These are phyloP conservation scores for Stichopus horrens DNA, from an alignment of 53 echinoderm and acorn worm genomes.

Conservation along the genomic window DNA sequence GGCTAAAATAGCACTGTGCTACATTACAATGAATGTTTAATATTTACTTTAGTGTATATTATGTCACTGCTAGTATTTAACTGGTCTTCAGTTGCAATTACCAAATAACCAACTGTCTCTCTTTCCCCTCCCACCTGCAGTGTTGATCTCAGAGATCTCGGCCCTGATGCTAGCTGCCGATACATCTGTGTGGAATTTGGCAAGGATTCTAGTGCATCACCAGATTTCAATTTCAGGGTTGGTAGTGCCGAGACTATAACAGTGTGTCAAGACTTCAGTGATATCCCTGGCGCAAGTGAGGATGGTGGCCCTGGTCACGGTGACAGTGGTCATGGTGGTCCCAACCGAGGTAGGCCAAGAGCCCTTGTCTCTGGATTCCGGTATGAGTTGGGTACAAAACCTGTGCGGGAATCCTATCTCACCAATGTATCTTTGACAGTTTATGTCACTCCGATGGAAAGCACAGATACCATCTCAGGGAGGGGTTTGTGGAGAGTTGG, in stretches of 20 bases:
- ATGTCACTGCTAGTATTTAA: too few relatives aligned
- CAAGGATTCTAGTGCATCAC: conserved; percentile 48
- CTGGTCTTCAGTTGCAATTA: too few relatives aligned
- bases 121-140: not conserved
- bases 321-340: not conserved
- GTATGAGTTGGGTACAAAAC: conserved; percentile 1
- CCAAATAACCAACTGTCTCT: too few relatives aligned
- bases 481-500: conserved; percentile 59
- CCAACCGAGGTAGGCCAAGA: not conserved
- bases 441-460: not conserved
- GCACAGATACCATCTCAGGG: conserved; percentile 50
- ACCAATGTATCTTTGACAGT: not conserved
- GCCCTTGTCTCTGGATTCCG: conserved; percentile 17
- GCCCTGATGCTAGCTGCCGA: conserved; percentile 49
- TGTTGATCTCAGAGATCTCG: conserved; percentile 57
- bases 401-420: not conserved
- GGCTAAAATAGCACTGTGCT: too few relatives aligned
- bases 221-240: conserved; percentile 45
- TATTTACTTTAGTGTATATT: too few relatives aligned
- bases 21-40: too few relatives aligned
- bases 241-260: conserved; percentile 46
- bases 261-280: conserved; percentile 23
- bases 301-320: not conserved
- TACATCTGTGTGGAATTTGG: conserved; percentile 64
- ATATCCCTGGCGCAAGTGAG: not conserved